Evolutionary conservation across 2,888 invertebrate species (phyloP).

Genomic region (Conchocele bisecta): DNA sequence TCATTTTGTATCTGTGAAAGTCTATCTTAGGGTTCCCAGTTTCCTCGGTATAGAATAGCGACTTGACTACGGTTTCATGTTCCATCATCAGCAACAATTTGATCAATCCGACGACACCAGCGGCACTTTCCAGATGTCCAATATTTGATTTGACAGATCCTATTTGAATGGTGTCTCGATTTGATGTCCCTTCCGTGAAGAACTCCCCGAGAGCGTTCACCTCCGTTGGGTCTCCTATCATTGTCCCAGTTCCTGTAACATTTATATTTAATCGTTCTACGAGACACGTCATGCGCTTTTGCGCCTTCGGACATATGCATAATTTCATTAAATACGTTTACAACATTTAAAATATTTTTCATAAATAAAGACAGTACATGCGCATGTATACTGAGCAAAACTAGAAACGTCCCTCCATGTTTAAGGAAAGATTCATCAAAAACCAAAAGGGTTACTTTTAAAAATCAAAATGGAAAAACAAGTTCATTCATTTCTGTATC

Average conservation of each 20-base stretch:
- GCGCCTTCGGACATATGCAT: too few relatives aligned
- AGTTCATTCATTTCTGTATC: too few relatives aligned
- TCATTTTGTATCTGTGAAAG: slow-evolving; percentile 39
- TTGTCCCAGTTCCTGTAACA: slow-evolving; percentile 73
- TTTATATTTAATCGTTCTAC: too few relatives aligned
- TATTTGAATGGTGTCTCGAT: slow-evolving; percentile 26
- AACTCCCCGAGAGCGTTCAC: slow-evolving; percentile 60
- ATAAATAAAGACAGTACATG: too few relatives aligned
- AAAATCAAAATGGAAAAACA: too few relatives aligned
- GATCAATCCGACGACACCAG: slow-evolving; percentile 66
- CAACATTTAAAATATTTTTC: too few relatives aligned
- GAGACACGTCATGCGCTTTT: too few relatives aligned
- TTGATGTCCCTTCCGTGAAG: slow-evolving; percentile 24
- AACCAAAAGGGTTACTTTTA: too few relatives aligned
- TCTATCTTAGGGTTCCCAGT: slow-evolving; percentile 54
- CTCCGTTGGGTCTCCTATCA: slow-evolving; percentile 71
- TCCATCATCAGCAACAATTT: slow-evolving; percentile 68
- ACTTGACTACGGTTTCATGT: slow-evolving; percentile 58
- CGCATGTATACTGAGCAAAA: too few relatives aligned
- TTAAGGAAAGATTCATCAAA: too few relatives aligned
- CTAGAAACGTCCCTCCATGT: too few relatives aligned
- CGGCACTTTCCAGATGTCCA: slow-evolving; percentile 66
- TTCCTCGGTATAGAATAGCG: slow-evolving; percentile 53
- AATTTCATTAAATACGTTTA: too few relatives aligned
- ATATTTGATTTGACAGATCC: slow-evolving; percentile 71